Conservation (phyloP, 2,888 invertebrate genomes). For the Rhamphomyia laevipes region DNA sequence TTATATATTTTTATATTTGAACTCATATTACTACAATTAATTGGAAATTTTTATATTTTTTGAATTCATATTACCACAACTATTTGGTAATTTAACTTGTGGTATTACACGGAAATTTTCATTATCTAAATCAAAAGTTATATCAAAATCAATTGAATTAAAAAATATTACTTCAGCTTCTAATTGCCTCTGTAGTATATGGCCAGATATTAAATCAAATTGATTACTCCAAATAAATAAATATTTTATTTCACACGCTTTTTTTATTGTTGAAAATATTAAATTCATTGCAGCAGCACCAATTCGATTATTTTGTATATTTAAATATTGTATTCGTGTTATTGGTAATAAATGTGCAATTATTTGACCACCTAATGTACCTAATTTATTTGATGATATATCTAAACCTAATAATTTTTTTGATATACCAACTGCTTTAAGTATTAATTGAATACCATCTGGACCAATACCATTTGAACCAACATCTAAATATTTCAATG, state of each 20-base stretch:
- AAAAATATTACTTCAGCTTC: slow-evolving; percentile 22
- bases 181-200: slow-evolving; percentile 24
- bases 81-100: neutral
- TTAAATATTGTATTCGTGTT: slow-evolving; percentile 21
- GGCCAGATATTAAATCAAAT: slow-evolving; percentile 21
- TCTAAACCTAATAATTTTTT: slow-evolving; percentile 22
- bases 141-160: slow-evolving; percentile 19
- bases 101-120: slow-evolving; percentile 25
- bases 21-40: too few species aligned
- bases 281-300: slow-evolving; percentile 19
- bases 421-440: slow-evolving; percentile 21
- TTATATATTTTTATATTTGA: too few species aligned
- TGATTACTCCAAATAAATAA: slow-evolving; percentile 27
- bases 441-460: slow-evolving; percentile 24
- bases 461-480: slow-evolving; percentile 25
- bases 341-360: slow-evolving; percentile 21
- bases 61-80: too few species aligned
- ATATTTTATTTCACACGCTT: slow-evolving; percentile 20
- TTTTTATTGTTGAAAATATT: slow-evolving; percentile 27
- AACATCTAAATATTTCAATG: slow-evolving; percentile 22
- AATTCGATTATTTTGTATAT: slow-evolving; percentile 27
- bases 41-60: too few species aligned
- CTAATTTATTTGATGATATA: slow-evolving; percentile 25
- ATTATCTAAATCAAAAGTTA: slow-evolving; percentile 24
- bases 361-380: slow-evolving; percentile 28